phyloP scores from a whole-genome alignment of 2,888 invertebrate species.

The Caenorhabditis parvicauda region DNA sequence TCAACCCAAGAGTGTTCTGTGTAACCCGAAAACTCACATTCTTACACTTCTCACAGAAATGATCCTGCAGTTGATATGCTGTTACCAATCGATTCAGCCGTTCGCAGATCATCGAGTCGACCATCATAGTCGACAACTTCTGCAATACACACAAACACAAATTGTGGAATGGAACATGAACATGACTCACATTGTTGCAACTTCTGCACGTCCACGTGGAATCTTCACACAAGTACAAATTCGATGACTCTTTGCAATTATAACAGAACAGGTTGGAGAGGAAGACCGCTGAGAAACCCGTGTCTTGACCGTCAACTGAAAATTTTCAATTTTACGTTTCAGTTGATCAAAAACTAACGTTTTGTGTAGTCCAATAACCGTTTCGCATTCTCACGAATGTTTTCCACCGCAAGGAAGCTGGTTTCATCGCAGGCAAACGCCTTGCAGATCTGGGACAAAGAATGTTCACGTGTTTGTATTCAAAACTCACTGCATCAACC shows the following conservation, averaged over 20 bases:
- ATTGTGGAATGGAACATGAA: neutral
- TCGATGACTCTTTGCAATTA: constrained; percentile 22
- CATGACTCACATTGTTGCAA: constrained; percentile 25
- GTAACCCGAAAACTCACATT: constrained; percentile 69
- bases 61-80: constrained; percentile 86
- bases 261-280: constrained; percentile 35
- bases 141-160: constrained; percentile 6
- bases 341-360: constrained; percentile 5
- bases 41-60: constrained; percentile 82
- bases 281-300: constrained; percentile 11
- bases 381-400: constrained; percentile 26
- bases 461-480: neutral
- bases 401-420: constrained; percentile 27
- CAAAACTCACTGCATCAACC: constrained; percentile 13
- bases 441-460: constrained; percentile 16
- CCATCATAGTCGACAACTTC: constrained; percentile 15
- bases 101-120: constrained; percentile 44
- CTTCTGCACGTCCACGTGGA: constrained; percentile 24
- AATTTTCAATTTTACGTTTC: neutral
- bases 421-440: constrained; percentile 24
- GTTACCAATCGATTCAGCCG: constrained; percentile 66
- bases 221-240: constrained; percentile 21
- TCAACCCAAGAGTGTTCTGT: neutral
- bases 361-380: constrained; percentile 25
- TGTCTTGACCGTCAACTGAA: constrained; percentile 14